phyloP scores from a whole-genome alignment of 1,140 invertebrate genomes.

The Sinonovacula constricta region DNA sequence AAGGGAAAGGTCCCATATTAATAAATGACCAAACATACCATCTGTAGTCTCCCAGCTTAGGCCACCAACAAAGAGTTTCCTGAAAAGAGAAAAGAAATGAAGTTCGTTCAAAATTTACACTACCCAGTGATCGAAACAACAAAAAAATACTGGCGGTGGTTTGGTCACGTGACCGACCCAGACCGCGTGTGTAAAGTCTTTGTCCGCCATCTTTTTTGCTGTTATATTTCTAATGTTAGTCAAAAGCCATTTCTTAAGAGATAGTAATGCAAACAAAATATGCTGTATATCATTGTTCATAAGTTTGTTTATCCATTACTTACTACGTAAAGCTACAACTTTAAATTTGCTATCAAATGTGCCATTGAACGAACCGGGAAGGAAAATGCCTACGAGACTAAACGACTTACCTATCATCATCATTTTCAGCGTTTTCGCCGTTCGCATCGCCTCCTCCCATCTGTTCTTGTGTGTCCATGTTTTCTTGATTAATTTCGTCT shows the following conservation, averaged over 20 bases:
- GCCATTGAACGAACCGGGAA: not conserved
- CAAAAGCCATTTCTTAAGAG: not conserved
- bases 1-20: no score
- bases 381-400: conserved; percentile 21
- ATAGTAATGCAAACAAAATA: no score
- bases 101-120: not conserved
- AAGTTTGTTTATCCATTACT: not conserved
- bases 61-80: conserved; percentile 98
- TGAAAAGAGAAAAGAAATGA: conserved; percentile 74
- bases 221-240: not conserved
- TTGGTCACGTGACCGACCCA: not conserved
- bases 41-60: conserved; percentile 97
- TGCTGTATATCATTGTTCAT: not conserved
- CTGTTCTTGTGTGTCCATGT: conserved; percentile 45
- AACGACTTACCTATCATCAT: conserved; percentile 1
- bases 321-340: not conserved
- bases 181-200: not conserved
- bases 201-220: not conserved
- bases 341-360: not conserved
- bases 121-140: not conserved
- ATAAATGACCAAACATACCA: conserved; percentile 67
- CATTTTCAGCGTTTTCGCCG: conserved; percentile 21
- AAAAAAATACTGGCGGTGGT: not conserved
- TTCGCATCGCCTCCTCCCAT: not conserved
- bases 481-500: conserved; percentile 32